Evolutionary conservation across 2,113 vertebrate genomes (phyloP).

Genomic region (Hemiprocne comata): DNA sequence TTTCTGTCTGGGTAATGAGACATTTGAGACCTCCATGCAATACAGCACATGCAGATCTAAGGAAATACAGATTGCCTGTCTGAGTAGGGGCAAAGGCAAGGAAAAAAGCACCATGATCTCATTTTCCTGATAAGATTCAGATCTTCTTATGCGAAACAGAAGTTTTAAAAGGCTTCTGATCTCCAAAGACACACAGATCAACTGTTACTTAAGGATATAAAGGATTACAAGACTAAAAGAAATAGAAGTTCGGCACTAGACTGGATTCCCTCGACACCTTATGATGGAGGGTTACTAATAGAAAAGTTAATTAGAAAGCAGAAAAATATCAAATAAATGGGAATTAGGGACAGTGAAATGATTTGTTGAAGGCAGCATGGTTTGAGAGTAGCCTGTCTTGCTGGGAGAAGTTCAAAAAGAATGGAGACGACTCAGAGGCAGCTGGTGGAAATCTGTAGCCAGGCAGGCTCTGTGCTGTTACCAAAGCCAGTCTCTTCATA

Average conservation of each 20-base stretch:
- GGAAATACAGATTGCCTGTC: background rate
- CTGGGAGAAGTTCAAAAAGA: background rate
- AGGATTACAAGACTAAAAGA: constrained; percentile 19
- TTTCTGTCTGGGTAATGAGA: background rate
- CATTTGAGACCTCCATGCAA: background rate
- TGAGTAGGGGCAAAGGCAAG: background rate
- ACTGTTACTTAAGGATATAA: constrained; percentile 20
- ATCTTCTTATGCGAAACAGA: background rate
- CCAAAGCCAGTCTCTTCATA: background rate
- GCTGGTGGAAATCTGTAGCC: background rate
- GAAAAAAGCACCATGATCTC: background rate
- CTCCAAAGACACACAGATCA: constrained; percentile 49
- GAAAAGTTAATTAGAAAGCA: constrained; percentile 49
- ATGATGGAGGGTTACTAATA: background rate
- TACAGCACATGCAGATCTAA: background rate
- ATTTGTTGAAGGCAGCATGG: background rate
- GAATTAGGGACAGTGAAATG: background rate
- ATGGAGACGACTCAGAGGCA: background rate
- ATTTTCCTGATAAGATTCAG: background rate
- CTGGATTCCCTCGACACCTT: constrained; percentile 20
- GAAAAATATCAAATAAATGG: constrained; percentile 32
- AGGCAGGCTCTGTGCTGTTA: background rate
- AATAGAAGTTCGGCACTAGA: background rate
- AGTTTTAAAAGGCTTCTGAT: constrained; percentile 17
- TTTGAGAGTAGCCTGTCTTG: background rate